Conservation (phyloP, 2,888 invertebrate genomes). For the Hoplodrina blanda region DNA sequence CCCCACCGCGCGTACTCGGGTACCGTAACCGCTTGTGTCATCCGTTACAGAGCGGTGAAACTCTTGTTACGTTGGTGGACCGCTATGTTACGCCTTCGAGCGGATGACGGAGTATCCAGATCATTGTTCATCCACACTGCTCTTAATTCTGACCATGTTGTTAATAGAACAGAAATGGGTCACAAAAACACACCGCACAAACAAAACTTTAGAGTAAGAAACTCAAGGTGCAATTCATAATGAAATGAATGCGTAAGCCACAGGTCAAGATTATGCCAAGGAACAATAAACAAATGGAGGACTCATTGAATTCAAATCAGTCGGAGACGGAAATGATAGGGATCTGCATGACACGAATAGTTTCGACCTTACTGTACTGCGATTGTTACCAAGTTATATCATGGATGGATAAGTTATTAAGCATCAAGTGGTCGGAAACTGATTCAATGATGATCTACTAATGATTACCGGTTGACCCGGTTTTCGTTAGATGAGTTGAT, state of each 20-base stretch:
- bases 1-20: constrained; percentile 68
- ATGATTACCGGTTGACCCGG: constrained; percentile 38
- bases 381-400: constrained; percentile 45
- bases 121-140: constrained; percentile 61
- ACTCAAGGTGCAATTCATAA: constrained; percentile 47
- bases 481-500: constrained; percentile 22
- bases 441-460: constrained; percentile 24
- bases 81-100: constrained; percentile 81
- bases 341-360: constrained; percentile 68
- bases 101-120: constrained; percentile 69
- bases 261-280: constrained; percentile 62
- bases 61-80: constrained; percentile 82
- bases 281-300: constrained; percentile 65
- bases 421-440: constrained; percentile 42
- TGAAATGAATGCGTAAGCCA: constrained; percentile 46
- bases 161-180: constrained; percentile 46
- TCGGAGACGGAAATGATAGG: constrained; percentile 66
- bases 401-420: constrained; percentile 42
- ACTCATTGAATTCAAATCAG: constrained; percentile 73
- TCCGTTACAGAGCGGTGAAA: constrained; percentile 87
- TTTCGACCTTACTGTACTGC: constrained; percentile 57
- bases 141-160: constrained; percentile 44
- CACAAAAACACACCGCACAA: constrained; percentile 24
- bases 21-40: constrained; percentile 90
- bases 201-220: constrained; percentile 6